A percentile compares a stretch with the other conserved stretches of the same genome.
phyloP scores from a whole-genome alignment of 2,113 vertebrate species.

The Pampusana beccarii region DNA sequence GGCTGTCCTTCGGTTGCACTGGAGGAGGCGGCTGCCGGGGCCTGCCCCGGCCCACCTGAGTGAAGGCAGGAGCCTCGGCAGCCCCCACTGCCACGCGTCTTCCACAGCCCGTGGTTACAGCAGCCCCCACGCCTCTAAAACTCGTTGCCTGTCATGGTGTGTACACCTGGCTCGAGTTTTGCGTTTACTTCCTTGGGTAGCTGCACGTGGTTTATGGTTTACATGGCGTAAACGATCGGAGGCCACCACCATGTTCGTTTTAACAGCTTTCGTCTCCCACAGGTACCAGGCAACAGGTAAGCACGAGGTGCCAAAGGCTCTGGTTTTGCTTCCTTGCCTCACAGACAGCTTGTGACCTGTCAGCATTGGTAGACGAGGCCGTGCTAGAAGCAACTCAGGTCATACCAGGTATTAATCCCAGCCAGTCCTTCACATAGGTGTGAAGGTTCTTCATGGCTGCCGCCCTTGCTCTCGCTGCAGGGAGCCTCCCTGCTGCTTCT shows the following conservation, averaged over 20 bases:
- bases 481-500: background rate
- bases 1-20: background rate
- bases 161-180: rapidly evolving
- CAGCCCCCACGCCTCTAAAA: background rate
- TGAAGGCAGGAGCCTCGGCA: background rate
- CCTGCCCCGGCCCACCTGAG: background rate
- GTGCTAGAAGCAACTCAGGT: background rate
- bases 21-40: rapidly evolving
- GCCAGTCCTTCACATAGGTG: background rate
- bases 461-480: rapidly evolving
- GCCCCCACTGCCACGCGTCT: rapidly evolving
- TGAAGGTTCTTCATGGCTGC: background rate
- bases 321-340: background rate
- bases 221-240: background rate
- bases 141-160: rapidly evolving
- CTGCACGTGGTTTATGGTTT: rapidly evolving
- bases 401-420: background rate
- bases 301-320: background rate
- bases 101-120: background rate
- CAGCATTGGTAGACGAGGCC: too few species aligned
- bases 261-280: background rate
- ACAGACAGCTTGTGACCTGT: background rate
- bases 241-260: background rate
- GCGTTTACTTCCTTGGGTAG: background rate
- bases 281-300: rapidly evolving